Evolutionary conservation across 2,888 invertebrate genomes (phyloP), one percentile per base, ranked within the genome.

Genomic region (Chymomyza amoena): DNA sequence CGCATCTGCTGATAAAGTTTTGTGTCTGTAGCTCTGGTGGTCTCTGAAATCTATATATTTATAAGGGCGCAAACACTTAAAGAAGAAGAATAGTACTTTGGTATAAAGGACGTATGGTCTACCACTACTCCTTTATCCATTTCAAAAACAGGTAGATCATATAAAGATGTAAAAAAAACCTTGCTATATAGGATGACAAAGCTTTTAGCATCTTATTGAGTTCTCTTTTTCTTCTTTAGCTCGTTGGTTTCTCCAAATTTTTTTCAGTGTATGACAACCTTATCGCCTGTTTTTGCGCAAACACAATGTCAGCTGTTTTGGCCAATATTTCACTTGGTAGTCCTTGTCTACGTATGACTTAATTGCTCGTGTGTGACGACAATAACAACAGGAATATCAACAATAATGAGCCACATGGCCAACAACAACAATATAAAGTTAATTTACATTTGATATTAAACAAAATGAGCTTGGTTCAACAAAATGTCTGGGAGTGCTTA

Each of bases 371-470:
- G 57, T 57, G 20, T 74, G 70, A 70, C 75, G 61, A 54, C 36
- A 32, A 56, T 13, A 63, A 39, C 57, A 70, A 66, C 76, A 72
- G 68, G 52, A 75, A 57, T 39, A 51, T n/a, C 45, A 20, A 25
- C 50, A 64, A 39, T 18, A 60, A 59, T 32, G 32, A 32, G 32
- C 32, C 32, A 6, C 32, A 32, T 7, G 32, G 7, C 3, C 36
- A 32, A 56, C 13, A 63, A 39, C 57, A 70, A 66, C 76, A 72
- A 69, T 71, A 68, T 56, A 52, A 54, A 65, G 63, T 76, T 69
- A 78, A 82, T 81, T 81, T 85, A 83, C 76, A 73, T 76, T 82
- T 76, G 66, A 73, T 78, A 78, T 85, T 76, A 82, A 80, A 67
- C 64, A 54, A 70, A 83, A 78, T 76, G 73, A 54, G 73, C 80